Evolutionary conservation across 2,113 vertebrate genomes (phyloP), one percentile per base, ranked within the genome.

Genomic region (Oncorhynchus kisutch): DNA sequence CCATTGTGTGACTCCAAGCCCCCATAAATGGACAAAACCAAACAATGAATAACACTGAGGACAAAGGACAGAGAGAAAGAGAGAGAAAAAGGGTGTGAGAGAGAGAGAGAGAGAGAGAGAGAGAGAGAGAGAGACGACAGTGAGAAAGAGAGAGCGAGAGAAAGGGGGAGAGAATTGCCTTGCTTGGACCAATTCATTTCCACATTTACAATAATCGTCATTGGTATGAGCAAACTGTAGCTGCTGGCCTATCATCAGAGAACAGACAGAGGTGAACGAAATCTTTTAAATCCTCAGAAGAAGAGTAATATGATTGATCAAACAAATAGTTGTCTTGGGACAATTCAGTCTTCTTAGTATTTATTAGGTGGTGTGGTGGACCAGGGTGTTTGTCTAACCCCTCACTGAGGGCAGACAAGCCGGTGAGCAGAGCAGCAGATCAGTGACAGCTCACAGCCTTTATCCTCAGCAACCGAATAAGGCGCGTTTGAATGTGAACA

Each of bases 1-100:
- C 81, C 77, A 86, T 89, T 91, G 88, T 91, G 84, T 81, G 68
- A 68, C 83, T 80, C 78, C 74, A 72, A 80, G 75, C 85, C 67
- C 76, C 73, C 81, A 71, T 51, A 74, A 81, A 81, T 77, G 67
- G 77, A 83, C 84, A 79, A 83, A 89, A 81, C 64, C 85, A 82
- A 90, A 92, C 92, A 91, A 90, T 82, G 78, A 85, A 85, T 82
- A 80, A 85, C 60, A 25, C 22, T 22, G 45, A 27, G 79, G 80
- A 86, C 84, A 87, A 88, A 88, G 83, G 87, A 81, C 39, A 83
- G 54, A 74, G 78, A 27, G 39, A 79, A 31, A 82, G 65, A 22
- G 20, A 49, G 70, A 27, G 67, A 71, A 5, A 31, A 31, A 31
- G 62, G 66, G 66, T 81, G 78, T 57, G 49, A 72, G 29, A 62